Percentiles rank a stretch among this genome's conserved stretches.
phyloP scores from a whole-genome alignment of 2,888 invertebrate genomes.

The Hypselothyrea guttata region DNA sequence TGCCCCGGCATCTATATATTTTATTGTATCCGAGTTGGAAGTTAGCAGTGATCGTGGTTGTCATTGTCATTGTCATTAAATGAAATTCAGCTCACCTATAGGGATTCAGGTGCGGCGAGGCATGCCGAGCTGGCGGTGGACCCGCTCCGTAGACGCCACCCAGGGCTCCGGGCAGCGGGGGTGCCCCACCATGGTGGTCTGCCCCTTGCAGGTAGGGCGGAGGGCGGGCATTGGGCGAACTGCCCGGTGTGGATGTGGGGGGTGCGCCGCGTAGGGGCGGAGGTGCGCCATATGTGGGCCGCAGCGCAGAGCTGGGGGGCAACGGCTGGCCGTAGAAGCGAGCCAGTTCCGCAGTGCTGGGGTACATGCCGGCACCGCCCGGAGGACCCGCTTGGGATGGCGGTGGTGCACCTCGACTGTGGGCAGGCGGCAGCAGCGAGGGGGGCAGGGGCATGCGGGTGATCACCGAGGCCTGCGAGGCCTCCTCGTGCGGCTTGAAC shows the following conservation, averaged over 20 bases:
- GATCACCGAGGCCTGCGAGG: conserved; percentile 84
- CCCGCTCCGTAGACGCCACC: conserved; percentile 55
- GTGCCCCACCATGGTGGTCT: conserved; percentile 61
- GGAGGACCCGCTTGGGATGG: conserved; percentile 11
- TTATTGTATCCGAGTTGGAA: too few relatives aligned
- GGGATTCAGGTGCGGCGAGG: conserved; percentile 79
- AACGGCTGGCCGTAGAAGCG: conserved; percentile 75
- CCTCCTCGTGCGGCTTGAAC: conserved; percentile 83
- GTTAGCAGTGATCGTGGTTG: too few relatives aligned
- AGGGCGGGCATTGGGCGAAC: conserved; percentile 49
- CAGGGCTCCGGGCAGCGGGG: conserved; percentile 40
- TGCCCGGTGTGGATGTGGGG: conserved; percentile 48
- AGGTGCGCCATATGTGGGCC: conserved; percentile 81
- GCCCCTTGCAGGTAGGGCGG: conserved; percentile 60
- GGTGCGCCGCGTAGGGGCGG: conserved; percentile 77
- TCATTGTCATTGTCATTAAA: not conserved
- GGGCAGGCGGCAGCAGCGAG: conserved; percentile 45
- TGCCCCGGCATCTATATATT: too few relatives aligned
- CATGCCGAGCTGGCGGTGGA: conserved; percentile 79
- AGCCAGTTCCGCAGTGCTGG: conserved; percentile 61
- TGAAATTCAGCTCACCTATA: conserved; percentile 69
- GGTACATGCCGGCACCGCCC: conserved; percentile 57
- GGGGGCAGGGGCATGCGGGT: conserved; percentile 84
- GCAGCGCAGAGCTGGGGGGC: conserved; percentile 60
- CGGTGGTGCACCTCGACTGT: conserved; percentile 52